Evolutionary conservation across 2,888 invertebrate genomes (phyloP).

Genomic region (Luffia ferchaultella): DNA sequence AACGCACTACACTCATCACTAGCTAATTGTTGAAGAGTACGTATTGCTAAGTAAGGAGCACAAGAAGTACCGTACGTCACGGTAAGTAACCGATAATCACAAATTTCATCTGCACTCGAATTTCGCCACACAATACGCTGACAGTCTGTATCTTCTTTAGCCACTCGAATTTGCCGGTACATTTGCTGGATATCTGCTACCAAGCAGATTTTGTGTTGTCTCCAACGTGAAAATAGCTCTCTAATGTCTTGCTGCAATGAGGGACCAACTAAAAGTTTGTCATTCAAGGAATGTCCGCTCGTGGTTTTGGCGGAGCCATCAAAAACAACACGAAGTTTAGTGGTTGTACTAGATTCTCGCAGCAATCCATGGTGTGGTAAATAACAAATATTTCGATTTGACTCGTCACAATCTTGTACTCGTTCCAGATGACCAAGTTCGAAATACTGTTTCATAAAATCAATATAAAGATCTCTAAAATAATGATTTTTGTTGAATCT

Average conservation of each 20-base stretch:
- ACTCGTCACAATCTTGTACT: neutral
- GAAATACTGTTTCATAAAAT: neutral
- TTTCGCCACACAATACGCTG: slow-evolving; percentile 12
- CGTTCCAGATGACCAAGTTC: neutral
- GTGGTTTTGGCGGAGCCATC: slow-evolving; percentile 6
- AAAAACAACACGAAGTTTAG: slow-evolving; percentile 10
- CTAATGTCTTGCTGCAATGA: slow-evolving; percentile 3
- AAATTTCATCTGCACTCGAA: neutral
- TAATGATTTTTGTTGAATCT: neutral
- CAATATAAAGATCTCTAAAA: neutral
- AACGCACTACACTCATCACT: neutral
- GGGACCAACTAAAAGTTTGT: slow-evolving; percentile 2
- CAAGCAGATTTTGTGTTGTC: slow-evolving; percentile 8
- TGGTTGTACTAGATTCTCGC: slow-evolving; percentile 7
- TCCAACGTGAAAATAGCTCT: slow-evolving; percentile 6
- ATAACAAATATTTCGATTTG: neutral
- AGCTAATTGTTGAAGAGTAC: neutral
- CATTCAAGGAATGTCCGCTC: slow-evolving; percentile 7
- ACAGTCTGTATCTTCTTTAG: slow-evolving; percentile 7
- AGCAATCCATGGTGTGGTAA: slow-evolving; percentile 11
- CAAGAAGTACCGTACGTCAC: neutral
- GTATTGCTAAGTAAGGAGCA: neutral
- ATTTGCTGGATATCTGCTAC: slow-evolving; percentile 11
- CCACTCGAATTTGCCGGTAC: slow-evolving; percentile 9
- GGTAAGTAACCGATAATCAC: neutral